Evolutionary conservation across 2,797 vertebrate genomes (phyloP).

Genomic region (Pelobates cultripes): DNA sequence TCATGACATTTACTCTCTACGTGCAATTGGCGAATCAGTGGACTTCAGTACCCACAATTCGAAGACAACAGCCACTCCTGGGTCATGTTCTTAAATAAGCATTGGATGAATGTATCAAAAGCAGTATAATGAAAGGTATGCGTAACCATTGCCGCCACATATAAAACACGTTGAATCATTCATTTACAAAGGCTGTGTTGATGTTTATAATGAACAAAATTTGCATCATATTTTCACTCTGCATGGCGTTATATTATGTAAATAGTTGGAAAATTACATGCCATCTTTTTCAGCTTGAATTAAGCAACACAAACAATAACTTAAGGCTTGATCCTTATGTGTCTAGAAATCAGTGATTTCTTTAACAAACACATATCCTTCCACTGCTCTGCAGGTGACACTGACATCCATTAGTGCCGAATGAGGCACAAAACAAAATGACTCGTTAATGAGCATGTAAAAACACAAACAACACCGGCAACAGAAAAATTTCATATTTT

Average conservation of each 20-base stretch:
- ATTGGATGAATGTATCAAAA: too few relatives aligned
- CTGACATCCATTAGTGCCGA: not conserved
- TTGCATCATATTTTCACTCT: not conserved
- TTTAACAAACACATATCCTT: not conserved
- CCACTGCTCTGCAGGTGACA: not conserved
- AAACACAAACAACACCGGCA: not conserved
- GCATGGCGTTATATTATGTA: not conserved
- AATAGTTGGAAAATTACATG: constrained; percentile 1
- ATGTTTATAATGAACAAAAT: not conserved
- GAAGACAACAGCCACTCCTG: too few relatives aligned
- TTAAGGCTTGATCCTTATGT: not conserved
- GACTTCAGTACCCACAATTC: too few relatives aligned
- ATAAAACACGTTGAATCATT: not conserved
- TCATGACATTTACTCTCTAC: too few relatives aligned
- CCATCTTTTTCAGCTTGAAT: constrained; percentile 2
- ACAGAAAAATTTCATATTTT: not conserved
- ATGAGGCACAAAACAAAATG: not conserved
- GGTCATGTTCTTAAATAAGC: too few relatives aligned
- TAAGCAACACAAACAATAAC: constrained; percentile 9
- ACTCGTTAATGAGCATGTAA: not conserved
- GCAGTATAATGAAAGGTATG: too few relatives aligned
- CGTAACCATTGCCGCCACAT: not conserved
- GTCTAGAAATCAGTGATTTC: constrained; percentile 4
- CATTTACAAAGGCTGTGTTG: not conserved
- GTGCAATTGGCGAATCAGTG: too few relatives aligned